Conservation (phyloP, 1,140 invertebrate genomes). For the Daktulosphaira vitifoliae region DNA sequence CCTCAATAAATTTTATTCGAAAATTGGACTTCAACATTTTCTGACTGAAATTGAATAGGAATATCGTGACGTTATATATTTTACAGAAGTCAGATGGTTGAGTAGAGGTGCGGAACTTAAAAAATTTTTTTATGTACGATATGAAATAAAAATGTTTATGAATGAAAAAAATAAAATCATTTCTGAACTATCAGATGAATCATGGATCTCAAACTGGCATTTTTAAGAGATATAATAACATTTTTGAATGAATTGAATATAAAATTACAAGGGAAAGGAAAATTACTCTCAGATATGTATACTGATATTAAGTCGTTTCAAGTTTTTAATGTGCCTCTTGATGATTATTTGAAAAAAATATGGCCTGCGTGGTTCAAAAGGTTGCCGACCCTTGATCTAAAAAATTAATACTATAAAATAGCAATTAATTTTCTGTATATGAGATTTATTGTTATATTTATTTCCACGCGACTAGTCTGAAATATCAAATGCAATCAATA, state of each 20-base stretch:
- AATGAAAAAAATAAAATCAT: not conserved
- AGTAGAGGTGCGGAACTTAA: not conserved
- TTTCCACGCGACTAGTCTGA: too few relatives aligned
- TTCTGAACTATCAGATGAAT: not conserved
- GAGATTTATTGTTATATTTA: too few relatives aligned
- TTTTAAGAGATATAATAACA: not conserved
- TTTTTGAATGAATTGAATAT: not conserved
- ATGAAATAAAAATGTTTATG: not conserved
- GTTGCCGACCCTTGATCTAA: not conserved
- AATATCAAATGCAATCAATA: too few relatives aligned
- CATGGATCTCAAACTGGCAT: not conserved
- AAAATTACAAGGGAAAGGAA: not conserved
- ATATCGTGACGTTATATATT: not conserved
- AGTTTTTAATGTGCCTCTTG: not conserved
- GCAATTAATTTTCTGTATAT: too few relatives aligned
- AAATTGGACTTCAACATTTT: not conserved
- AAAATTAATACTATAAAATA: too few relatives aligned
- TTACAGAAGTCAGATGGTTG: not conserved
- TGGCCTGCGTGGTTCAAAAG: not conserved
- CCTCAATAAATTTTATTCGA: slow-evolving; percentile 10
- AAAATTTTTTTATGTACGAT: not conserved
- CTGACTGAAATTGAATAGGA: not conserved
- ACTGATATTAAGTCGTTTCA: not conserved
- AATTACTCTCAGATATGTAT: not conserved
- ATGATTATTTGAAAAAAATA: slow-evolving; percentile 1